Percentiles rank a stretch among this genome's conserved stretches.
These are phyloP conservation scores for Neodontobutis hainanensis DNA, from an alignment of 2,113 vertebrate genomes.

Conservation along the genomic window DNA sequence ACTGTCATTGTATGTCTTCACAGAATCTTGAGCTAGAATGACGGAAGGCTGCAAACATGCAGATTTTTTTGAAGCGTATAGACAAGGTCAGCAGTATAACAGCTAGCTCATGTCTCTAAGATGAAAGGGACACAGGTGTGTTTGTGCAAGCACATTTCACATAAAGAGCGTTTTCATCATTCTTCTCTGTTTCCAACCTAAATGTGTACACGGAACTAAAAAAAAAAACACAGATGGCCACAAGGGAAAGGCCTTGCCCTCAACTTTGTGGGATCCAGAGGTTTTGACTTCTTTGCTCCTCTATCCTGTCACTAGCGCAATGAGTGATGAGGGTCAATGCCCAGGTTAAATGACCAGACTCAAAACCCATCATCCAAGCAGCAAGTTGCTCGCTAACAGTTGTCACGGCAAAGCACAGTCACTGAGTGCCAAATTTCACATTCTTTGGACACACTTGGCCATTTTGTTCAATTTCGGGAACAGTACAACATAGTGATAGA, in stretches of 20 bases:
- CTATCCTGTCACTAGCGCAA: conserved; percentile 35
- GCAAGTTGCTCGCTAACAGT: conserved; percentile 37
- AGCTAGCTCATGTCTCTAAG: conserved; percentile 21
- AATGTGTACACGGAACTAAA: not conserved
- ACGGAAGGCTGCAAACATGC: not conserved
- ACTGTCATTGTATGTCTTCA: not conserved
- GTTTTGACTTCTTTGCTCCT: conserved; percentile 44
- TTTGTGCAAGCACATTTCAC: conserved; percentile 19
- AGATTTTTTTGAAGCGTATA: conserved; percentile 7
- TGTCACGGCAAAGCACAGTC: conserved; percentile 9
- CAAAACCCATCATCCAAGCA: conserved; percentile 36
- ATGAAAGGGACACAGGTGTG: conserved; percentile 31
- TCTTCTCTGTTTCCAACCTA: conserved; percentile 14
- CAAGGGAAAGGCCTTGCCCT: conserved; percentile 17
- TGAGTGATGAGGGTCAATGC: conserved; percentile 65
- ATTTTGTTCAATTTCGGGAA: conserved; percentile 2
- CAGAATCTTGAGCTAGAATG: conserved; percentile 6
- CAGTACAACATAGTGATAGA: conserved; percentile 9
- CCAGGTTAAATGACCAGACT: conserved; percentile 69
- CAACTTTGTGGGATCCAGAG: conserved; percentile 31
- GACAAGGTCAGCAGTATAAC: conserved; percentile 14
- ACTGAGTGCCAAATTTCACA: conserved; percentile 4
- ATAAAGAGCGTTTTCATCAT: conserved; percentile 25
- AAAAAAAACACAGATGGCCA: not conserved
- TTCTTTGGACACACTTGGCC: conserved; percentile 5